Conservation (phyloP, 2,888 invertebrate genomes). For the Limnephilus auricula region DNA sequence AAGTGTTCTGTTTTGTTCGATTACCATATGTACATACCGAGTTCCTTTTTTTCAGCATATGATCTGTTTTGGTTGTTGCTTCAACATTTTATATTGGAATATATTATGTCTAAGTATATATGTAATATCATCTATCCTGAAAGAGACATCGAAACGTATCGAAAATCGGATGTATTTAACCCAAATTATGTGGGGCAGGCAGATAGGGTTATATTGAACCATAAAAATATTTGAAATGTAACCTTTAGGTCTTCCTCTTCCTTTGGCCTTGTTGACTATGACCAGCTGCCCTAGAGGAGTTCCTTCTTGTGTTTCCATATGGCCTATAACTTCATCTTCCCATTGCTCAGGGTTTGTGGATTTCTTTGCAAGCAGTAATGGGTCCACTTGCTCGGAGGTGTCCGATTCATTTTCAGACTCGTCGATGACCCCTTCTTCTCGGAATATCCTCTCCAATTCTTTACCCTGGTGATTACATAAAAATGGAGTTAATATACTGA, state of each 20-base stretch:
- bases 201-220: background rate
- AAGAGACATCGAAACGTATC: too few relatives aligned
- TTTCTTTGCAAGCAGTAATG: background rate
- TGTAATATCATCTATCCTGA: too few relatives aligned
- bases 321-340: slow-evolving; percentile 80
- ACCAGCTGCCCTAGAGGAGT: slow-evolving; percentile 80
- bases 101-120: too few relatives aligned
- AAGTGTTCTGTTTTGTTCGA: too few relatives aligned
- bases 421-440: slow-evolving; percentile 84
- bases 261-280: slow-evolving; percentile 78
- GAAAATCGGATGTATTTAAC: too few relatives aligned
- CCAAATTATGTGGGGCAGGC: background rate
- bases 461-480: slow-evolving; percentile 78
- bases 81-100: too few relatives aligned
- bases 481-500: too few relatives aligned
- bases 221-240: slow-evolving; percentile 47
- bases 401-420: slow-evolving; percentile 77
- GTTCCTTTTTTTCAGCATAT: background rate
- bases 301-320: slow-evolving; percentile 80
- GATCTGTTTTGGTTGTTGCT: background rate
- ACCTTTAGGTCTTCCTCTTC: slow-evolving; percentile 78
- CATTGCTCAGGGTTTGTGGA: slow-evolving; percentile 56
- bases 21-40: too few relatives aligned
- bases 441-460: slow-evolving; percentile 85
- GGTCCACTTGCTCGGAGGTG: slow-evolving; percentile 8